Evolutionary conservation across 1,140 invertebrate genomes (phyloP).

Genomic region (Cyclina sinensis): DNA sequence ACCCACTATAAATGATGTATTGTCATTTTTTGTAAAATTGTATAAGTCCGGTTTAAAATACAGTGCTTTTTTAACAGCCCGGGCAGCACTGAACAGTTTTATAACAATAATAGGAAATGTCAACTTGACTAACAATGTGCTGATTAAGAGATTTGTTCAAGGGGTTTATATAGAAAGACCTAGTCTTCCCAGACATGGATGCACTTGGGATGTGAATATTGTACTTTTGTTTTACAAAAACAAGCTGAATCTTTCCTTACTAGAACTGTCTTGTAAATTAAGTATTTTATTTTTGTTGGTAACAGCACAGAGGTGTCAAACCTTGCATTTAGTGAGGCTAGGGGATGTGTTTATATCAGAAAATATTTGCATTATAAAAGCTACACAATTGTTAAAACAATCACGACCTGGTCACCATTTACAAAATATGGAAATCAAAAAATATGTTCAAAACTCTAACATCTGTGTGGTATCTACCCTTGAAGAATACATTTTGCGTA

Average conservation of each 20-base stretch:
- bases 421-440: neutral
- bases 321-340: slow-evolving; percentile 22
- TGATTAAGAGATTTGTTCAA: slow-evolving; percentile 6
- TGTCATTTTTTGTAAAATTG: slow-evolving; percentile 45
- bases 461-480: slow-evolving; percentile 2
- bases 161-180: neutral
- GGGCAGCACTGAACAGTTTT: slow-evolving; percentile 30
- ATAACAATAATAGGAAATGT: neutral
- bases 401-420: slow-evolving; percentile 13
- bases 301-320: slow-evolving; percentile 45
- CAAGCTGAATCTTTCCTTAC: neutral
- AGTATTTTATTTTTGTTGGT: slow-evolving; percentile 24
- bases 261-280: slow-evolving; percentile 27
- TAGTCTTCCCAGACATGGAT: neutral
- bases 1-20: slow-evolving; percentile 36
- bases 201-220: slow-evolving; percentile 24
- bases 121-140: neutral
- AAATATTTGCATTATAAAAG: neutral
- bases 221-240: neutral
- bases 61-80: slow-evolving; percentile 49
- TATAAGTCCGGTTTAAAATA: slow-evolving; percentile 46
- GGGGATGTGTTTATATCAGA: neutral
- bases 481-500: neutral
- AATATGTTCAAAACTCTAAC: neutral
- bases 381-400: slow-evolving; percentile 6